phyloP scores from a whole-genome alignment of 2,113 vertebrate species.

The Acanthisitta chloris region DNA sequence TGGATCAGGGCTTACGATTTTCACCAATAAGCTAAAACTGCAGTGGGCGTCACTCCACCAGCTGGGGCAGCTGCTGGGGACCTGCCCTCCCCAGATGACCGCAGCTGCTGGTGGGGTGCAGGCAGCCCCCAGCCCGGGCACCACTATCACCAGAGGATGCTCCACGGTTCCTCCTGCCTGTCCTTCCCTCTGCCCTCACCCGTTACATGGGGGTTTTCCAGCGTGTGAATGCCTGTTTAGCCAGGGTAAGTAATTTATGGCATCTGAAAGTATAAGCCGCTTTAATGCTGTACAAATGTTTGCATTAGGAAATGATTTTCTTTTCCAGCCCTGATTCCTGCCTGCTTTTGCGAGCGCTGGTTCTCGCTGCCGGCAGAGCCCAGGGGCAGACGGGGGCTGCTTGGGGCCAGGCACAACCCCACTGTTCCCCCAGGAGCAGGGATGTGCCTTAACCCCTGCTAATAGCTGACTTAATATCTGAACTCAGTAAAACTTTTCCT shows the following conservation, averaged over 20 bases:
- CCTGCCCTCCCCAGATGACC: conserved; percentile 63
- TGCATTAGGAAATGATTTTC: not conserved
- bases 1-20: conserved; percentile 79
- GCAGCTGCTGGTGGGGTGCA: not conserved
- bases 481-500: not conserved
- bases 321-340: not conserved
- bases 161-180: not conserved
- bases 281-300: not conserved
- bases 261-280: not conserved
- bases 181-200: not conserved
- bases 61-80: conserved; percentile 49
- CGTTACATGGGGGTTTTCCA: not conserved
- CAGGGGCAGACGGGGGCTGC: not conserved
- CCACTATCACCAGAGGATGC: not conserved
- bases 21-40: conserved; percentile 78
- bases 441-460: not conserved
- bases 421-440: not conserved
- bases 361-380: not conserved
- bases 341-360: not conserved
- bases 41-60: conserved; percentile 72
- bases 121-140: not conserved
- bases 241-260: conserved; percentile 40
- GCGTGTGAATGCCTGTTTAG: not conserved
- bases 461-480: not conserved
- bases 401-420: not conserved